Percentiles rank a stretch among this genome's conserved stretches.
phyloP scores from a whole-genome alignment of 1,140 invertebrate genomes.

The Musca vetustissima region DNA sequence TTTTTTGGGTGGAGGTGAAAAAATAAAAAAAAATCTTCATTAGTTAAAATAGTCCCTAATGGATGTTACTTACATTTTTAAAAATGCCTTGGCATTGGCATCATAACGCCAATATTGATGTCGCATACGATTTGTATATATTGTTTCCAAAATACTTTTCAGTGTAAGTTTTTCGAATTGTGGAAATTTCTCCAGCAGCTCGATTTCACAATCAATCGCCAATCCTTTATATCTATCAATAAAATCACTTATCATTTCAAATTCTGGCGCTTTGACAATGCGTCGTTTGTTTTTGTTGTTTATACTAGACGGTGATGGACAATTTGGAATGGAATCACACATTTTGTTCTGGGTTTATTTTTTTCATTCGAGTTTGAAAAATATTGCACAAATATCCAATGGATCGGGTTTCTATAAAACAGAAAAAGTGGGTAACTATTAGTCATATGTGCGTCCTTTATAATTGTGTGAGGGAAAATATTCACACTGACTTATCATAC shows the following conservation, averaged over 20 bases:
- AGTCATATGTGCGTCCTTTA: too few relatives aligned
- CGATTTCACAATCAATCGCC: conserved; percentile 52
- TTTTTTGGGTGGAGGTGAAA: conserved; percentile 10
- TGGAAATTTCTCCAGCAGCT: conserved; percentile 49
- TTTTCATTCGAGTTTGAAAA: not conserved
- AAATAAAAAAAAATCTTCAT: not conserved
- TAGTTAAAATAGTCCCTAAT: not conserved
- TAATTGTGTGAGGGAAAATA: too few relatives aligned
- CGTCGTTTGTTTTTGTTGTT: conserved; percentile 33
- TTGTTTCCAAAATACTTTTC: conserved; percentile 59
- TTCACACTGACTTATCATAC: too few relatives aligned
- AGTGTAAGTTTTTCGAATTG: conserved; percentile 57
- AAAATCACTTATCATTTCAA: conserved; percentile 39
- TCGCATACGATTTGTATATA: conserved; percentile 47
- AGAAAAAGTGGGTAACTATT: too few relatives aligned
- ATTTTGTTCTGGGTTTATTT: too few relatives aligned
- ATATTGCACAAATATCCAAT: not conserved
- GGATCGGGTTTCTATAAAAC: too few relatives aligned
- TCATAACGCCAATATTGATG: conserved; percentile 56
- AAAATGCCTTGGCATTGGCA: conserved; percentile 37
- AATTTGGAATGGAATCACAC: too few relatives aligned
- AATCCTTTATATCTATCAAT: conserved; percentile 41
- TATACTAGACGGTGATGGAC: not conserved
- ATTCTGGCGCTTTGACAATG: conserved; percentile 36
- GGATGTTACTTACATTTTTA: conserved; percentile 42